These are phyloP conservation scores for Bombus cullumanus DNA, from an alignment of 1,140 invertebrate genomes.

Conservation along the genomic window DNA sequence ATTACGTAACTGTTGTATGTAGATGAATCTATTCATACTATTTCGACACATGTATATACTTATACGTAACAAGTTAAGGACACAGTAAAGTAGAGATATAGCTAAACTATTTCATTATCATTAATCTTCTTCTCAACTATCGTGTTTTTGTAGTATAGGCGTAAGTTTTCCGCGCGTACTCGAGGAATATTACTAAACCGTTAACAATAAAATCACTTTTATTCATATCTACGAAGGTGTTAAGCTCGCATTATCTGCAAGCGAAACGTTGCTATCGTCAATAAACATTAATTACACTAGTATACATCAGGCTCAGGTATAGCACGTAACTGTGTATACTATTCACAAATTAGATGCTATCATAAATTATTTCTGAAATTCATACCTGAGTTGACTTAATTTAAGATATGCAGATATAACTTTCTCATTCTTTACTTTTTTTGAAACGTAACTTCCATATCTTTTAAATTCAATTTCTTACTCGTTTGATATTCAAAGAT, in stretches of 20 bases:
- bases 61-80: not conserved
- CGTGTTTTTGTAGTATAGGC: not conserved
- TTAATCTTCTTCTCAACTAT: not conserved
- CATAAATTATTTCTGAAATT: not conserved
- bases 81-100: not conserved
- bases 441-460: not conserved
- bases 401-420: not conserved
- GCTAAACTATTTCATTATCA: not conserved
- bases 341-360: not conserved
- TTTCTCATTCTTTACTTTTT: not conserved
- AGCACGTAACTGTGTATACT: not conserved
- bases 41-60: constrained; percentile 15
- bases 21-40: not conserved
- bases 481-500: not conserved
- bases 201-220: not conserved
- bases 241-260: not conserved
- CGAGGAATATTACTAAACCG: not conserved
- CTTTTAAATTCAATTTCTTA: not conserved
- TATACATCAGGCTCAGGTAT: not conserved
- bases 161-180: not conserved
- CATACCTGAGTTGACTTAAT: not conserved
- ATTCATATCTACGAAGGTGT: not conserved
- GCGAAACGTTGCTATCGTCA: not conserved
- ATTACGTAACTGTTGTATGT: constrained; percentile 36
- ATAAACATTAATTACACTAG: not conserved